A percentile compares a stretch with the other conserved stretches of the same genome.
phyloP scores from a whole-genome alignment of 2,113 vertebrate genomes.

The Microtus richardsoni region DNA sequence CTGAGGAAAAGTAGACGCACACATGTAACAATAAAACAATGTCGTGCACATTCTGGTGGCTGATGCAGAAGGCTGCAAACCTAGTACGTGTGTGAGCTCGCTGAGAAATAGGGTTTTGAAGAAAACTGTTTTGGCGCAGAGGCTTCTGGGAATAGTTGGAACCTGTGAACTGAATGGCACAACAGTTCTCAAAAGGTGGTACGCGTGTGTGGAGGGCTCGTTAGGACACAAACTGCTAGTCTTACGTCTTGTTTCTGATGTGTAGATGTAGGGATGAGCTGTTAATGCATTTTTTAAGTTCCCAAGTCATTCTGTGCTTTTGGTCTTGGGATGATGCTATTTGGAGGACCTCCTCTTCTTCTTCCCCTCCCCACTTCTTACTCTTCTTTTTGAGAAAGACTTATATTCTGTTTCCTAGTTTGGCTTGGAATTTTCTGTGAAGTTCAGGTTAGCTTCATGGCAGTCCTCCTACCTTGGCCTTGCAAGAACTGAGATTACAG shows the following conservation, averaged over 20 bases:
- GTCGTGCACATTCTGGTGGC: background rate
- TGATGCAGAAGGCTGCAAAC: background rate
- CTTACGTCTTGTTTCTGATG: background rate
- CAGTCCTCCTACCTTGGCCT: too few species aligned
- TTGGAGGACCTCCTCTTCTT: background rate
- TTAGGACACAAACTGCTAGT: background rate
- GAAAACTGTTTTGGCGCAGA: background rate
- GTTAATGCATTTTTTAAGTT: background rate
- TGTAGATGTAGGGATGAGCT: background rate
- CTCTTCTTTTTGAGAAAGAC: background rate
- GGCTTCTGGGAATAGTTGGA: background rate
- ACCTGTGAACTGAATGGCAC: background rate
- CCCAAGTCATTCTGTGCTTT: background rate
- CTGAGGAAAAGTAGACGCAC: background rate
- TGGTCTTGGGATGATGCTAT: background rate
- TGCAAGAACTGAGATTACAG: too few species aligned
- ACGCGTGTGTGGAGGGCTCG: background rate
- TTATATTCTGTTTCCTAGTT: background rate
- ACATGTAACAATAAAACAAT: background rate
- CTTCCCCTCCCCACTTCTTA: background rate
- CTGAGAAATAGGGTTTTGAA: background rate
- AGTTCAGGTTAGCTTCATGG: too few species aligned
- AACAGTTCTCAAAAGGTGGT: background rate
- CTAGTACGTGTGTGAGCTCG: background rate
- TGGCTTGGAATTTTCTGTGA: too few species aligned